Conservation (phyloP, 35 echinoderm and acorn worm genomes). For the Apostichopus parvimensis region DNA sequence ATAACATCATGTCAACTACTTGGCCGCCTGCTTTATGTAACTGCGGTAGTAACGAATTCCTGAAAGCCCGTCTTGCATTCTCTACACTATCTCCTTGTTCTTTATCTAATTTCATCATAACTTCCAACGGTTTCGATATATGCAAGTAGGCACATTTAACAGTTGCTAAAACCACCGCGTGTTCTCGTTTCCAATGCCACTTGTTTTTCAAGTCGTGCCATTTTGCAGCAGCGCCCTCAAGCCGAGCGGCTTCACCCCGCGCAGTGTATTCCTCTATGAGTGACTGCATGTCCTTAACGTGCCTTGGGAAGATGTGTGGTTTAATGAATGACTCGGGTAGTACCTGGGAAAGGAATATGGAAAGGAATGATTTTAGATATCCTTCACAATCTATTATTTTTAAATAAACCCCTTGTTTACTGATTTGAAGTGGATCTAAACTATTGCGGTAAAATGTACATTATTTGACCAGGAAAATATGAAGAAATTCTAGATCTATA, state of each 20-base stretch:
- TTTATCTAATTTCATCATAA: conserved; percentile 88
- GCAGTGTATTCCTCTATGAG: conserved; percentile 86
- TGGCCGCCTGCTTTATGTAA: conserved; percentile 69
- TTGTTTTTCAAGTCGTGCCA: conserved; percentile 77
- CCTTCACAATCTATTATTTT: no score
- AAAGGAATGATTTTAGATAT: no score
- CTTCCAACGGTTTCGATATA: conserved; percentile 93
- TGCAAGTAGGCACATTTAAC: conserved; percentile 89
- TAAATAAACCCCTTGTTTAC: no score
- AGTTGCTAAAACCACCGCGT: conserved; percentile 67
- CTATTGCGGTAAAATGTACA: no score
- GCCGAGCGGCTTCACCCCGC: conserved; percentile 53
- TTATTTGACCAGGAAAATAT: no score
- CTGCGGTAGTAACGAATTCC: conserved; percentile 65
- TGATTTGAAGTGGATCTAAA: no score
- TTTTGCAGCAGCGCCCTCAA: conserved; percentile 88
- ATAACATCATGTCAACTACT: conserved; percentile 80
- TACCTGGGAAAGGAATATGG: conserved; percentile 40
- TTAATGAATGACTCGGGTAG: conserved; percentile 91
- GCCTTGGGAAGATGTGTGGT: conserved; percentile 95
- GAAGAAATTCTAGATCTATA: no score
- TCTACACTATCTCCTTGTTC: conserved; percentile 79
- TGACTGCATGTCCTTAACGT: conserved; percentile 84
- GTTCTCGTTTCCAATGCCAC: conserved; percentile 78
- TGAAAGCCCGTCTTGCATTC: conserved; percentile 75